Conservation (phyloP, 1,140 invertebrate species). For the Heliothis virescens region DNA sequence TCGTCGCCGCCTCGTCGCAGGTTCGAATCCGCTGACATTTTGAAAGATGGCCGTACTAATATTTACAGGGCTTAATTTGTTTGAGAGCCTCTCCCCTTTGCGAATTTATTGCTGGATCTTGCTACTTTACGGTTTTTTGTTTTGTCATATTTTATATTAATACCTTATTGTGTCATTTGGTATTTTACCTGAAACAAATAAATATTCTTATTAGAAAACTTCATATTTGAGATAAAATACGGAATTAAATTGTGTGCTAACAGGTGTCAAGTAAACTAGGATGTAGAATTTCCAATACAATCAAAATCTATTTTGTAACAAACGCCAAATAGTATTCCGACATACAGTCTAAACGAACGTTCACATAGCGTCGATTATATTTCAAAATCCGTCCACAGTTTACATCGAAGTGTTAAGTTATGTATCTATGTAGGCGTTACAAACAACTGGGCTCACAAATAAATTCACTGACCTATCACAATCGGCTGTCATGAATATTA, state of each 20-base stretch:
- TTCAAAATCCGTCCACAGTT: slow-evolving; percentile 12
- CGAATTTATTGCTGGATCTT: slow-evolving; percentile 58
- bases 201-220: slow-evolving; percentile 3
- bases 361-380: neutral
- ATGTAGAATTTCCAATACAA: too few relatives aligned
- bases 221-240: neutral
- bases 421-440: slow-evolving; percentile 19
- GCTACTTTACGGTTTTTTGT: slow-evolving; percentile 53
- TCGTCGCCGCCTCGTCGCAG: slow-evolving; percentile 41
- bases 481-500: slow-evolving; percentile 44
- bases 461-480: slow-evolving; percentile 51
- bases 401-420: slow-evolving; percentile 27
- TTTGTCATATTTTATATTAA: slow-evolving; percentile 44
- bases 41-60: slow-evolving; percentile 63
- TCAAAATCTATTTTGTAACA: too few relatives aligned
- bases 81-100: slow-evolving; percentile 54
- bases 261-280: neutral
- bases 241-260: neutral
- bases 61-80: slow-evolving; percentile 67
- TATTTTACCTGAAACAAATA: slow-evolving; percentile 31
- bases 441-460: slow-evolving; percentile 36
- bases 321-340: neutral
- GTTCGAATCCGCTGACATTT: slow-evolving; percentile 60
- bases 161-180: slow-evolving; percentile 3
- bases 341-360: neutral